Percentiles rank a stretch among this genome's conserved stretches.
Conservation (phyloP, 2,888 invertebrate species). For the Tyria jacobaeae region DNA sequence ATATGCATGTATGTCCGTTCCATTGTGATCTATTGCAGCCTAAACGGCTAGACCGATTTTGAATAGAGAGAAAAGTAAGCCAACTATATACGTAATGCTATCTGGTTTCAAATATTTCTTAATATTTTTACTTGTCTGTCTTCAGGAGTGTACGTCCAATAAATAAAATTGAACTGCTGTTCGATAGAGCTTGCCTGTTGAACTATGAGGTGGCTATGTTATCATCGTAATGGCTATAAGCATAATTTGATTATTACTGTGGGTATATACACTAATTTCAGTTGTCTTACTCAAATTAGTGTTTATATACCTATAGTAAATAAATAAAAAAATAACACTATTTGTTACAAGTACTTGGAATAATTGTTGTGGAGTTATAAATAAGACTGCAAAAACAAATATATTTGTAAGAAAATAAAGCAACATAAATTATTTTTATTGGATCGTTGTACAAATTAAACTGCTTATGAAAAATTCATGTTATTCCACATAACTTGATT, state of each 20-base stretch:
- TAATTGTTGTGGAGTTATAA: neutral
- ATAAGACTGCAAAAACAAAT: neutral
- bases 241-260: neutral
- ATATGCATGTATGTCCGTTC: too few species aligned
- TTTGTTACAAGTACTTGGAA: neutral
- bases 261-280: neutral
- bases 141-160: too few species aligned
- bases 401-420: neutral
- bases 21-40: too few species aligned
- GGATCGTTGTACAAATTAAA: neutral
- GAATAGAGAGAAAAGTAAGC: too few species aligned
- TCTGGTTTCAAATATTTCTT: too few species aligned
- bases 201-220: neutral
- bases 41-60: too few species aligned
- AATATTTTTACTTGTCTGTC: too few species aligned
- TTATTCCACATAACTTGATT: neutral
- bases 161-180: too few species aligned
- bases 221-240: neutral
- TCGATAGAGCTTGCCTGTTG: too few species aligned
- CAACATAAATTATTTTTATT: neutral
- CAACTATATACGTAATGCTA: too few species aligned
- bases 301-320: too few species aligned
- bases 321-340: too few species aligned
- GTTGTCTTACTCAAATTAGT: neutral
- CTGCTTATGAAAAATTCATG: neutral